Evolutionary conservation across 2,888 invertebrate genomes (phyloP), one percentile per base, ranked within the genome.

Genomic region (Eupelmus urozonus): DNA sequence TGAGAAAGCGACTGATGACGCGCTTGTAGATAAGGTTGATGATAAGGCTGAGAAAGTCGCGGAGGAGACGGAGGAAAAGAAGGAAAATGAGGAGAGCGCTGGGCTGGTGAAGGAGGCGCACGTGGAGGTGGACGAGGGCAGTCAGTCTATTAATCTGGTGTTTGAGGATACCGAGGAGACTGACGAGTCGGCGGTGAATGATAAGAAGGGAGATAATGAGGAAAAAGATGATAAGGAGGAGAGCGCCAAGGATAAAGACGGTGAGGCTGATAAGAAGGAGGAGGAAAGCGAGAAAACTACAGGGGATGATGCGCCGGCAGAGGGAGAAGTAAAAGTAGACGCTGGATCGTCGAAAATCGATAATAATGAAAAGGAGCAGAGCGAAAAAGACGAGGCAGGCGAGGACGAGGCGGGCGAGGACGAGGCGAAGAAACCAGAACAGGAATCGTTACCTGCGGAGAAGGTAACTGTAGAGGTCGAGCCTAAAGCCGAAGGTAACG

Each of bases 11-110:
- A 80, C 23, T 65, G 74, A 80, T 29, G 81, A 81, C 60, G 76
- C 77, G 27, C 79, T 80, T 20, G 82, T 83, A 5, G 82, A 82
- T 5, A 82, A 81, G 5, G 69, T 76, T 55, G 79, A 78, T 20
- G 67, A 75, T 60, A 57, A 69, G n/a, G n/a, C n/a, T 49, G 49
- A 72, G 51, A 57, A 78, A 76, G 25, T 20, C 57, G 13, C 49
- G 29, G 45, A 60, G 57, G 65, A 42, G 53, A 69, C n/a, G 11
- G 63, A 63, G 1, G 74, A 79, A 76, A 65, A 75, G 34, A 59
- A 63, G 1, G 74, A 79, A 76, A 65, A 75, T 25, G 25, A 51
- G 51, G 53, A 23, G 73, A 25, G 59, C 51, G 60, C 55, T 53
- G 5, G 55, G 20, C 69, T n/a, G 65, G 69, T 62, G 1, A 74